Percentiles rank a stretch among this genome's conserved stretches.
Conservation (phyloP, 2,888 invertebrate species). For the Hypena proboscidalis region DNA sequence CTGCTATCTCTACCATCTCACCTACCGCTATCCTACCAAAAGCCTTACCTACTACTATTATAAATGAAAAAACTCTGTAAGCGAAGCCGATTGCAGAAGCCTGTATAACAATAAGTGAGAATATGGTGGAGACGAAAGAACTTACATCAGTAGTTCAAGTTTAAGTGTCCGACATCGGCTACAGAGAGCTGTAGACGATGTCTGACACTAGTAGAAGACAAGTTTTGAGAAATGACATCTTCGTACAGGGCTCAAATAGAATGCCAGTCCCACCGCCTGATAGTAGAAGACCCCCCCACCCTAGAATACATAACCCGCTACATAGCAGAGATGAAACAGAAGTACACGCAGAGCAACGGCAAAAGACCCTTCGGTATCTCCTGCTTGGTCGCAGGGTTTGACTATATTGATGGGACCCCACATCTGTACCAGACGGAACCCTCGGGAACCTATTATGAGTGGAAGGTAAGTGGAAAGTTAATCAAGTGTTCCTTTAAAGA, state of each 20-base stretch:
- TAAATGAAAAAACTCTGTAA: no score
- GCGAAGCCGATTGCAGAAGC: no score
- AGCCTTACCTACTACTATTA: no score
- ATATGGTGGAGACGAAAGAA: no score
- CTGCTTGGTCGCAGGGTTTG: conserved; percentile 97
- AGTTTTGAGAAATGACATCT: no score
- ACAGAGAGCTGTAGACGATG: no score
- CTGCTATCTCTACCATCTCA: no score
- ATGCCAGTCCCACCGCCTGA: conserved; percentile 97
- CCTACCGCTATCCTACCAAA: no score
- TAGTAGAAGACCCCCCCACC: conserved; percentile 98
- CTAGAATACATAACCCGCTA: conserved; percentile 95
- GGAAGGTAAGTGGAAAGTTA: conserved; percentile 85
- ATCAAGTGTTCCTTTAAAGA: neutral
- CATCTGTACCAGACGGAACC: conserved; percentile 99
- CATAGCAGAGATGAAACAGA: conserved; percentile 90
- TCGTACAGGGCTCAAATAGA: conserved; percentile 95
- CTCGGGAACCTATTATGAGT: conserved; percentile 98
- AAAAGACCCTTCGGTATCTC: conserved; percentile 98
- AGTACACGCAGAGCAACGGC: conserved; percentile 98
- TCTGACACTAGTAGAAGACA: no score
- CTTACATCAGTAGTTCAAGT: no score
- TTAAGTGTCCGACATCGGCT: no score
- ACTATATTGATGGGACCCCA: conserved; percentile 95
- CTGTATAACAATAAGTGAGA: no score